Conservation (phyloP, 2,797 vertebrate species). For the Crypturellus tataupa region DNA sequence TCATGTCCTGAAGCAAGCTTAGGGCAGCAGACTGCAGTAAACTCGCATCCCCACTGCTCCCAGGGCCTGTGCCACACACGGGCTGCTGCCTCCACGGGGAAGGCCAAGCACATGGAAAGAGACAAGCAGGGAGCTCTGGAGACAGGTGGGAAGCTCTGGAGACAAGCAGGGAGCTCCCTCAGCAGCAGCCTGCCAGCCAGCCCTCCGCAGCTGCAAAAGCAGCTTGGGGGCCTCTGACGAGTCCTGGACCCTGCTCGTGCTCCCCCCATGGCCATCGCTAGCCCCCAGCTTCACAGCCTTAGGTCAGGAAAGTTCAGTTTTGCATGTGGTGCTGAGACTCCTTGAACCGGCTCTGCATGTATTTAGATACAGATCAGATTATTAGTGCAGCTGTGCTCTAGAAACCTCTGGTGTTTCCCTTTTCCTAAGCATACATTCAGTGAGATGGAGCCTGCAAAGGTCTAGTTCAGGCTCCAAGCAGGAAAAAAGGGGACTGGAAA, state of each 20-base stretch:
- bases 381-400: not conserved
- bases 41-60: fast-evolving
- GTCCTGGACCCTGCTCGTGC: fast-evolving
- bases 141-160: not conserved
- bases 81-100: fast-evolving
- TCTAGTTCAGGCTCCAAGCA: not conserved
- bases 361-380: not conserved
- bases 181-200: not conserved
- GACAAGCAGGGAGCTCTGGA: not conserved
- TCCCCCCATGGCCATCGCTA: not conserved
- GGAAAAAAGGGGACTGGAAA: not conserved
- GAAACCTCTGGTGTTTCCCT: not conserved
- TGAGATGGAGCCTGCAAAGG: not conserved
- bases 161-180: not conserved
- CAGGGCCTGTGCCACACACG: not conserved
- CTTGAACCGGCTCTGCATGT: not conserved
- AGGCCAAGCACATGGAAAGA: not conserved
- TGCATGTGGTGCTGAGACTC: not conserved
- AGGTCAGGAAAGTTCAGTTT: slow-evolving; percentile 24
- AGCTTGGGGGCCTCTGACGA: not conserved
- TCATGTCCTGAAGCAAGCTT: not conserved
- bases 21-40: not conserved
- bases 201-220: too few relatives aligned
- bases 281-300: not conserved
- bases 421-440: not conserved